Conservation (phyloP, 2,888 invertebrate species). For the Mesorhabditis sp. region DNA sequence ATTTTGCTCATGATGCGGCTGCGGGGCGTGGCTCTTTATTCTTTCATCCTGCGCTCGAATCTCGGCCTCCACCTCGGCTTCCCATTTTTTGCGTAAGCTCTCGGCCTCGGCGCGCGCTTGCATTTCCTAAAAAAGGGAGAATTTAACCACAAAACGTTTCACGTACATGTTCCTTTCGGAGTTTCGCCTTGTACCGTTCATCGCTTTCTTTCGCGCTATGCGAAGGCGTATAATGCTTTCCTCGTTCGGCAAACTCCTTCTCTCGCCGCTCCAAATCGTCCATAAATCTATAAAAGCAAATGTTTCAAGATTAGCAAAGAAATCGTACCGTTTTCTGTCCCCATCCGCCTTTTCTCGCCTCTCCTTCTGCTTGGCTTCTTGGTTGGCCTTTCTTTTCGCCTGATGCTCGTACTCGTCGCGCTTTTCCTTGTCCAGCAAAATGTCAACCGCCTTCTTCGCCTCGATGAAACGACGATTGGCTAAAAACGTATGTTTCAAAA, state of each 20-base stretch:
- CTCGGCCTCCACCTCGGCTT: slow-evolving; percentile 29
- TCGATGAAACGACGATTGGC: slow-evolving; percentile 29
- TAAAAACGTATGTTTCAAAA: not conserved
- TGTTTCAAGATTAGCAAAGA: not conserved
- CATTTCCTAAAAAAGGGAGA: slow-evolving; percentile 15
- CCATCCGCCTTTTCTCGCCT: slow-evolving; percentile 30
- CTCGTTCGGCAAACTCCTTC: slow-evolving; percentile 17
- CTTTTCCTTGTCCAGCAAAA: slow-evolving; percentile 34
- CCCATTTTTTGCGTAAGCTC: slow-evolving; percentile 22
- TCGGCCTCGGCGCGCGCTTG: slow-evolving; percentile 27
- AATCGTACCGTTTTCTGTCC: slow-evolving; percentile 18
- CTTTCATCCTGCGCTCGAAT: slow-evolving; percentile 19
- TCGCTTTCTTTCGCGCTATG: slow-evolving; percentile 9
- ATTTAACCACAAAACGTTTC: not conserved
- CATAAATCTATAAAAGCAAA: slow-evolving; percentile 13
- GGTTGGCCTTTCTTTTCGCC: slow-evolving; percentile 20
- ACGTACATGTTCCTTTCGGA: slow-evolving; percentile 14
- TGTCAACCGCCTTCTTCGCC: slow-evolving; percentile 37
- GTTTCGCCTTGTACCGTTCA: slow-evolving; percentile 16
- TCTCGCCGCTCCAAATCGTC: slow-evolving; percentile 33
- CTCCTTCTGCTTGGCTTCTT: slow-evolving; percentile 16
- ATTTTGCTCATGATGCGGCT: slow-evolving; percentile 1
- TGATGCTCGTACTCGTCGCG: slow-evolving; percentile 15
- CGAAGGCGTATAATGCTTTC: not conserved
- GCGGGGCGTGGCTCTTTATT: not conserved